Percentiles rank a stretch among this genome's conserved stretches.
Evolutionary conservation across 2,888 invertebrate species (phyloP).

Genomic region (Standfussiana lucernea): DNA sequence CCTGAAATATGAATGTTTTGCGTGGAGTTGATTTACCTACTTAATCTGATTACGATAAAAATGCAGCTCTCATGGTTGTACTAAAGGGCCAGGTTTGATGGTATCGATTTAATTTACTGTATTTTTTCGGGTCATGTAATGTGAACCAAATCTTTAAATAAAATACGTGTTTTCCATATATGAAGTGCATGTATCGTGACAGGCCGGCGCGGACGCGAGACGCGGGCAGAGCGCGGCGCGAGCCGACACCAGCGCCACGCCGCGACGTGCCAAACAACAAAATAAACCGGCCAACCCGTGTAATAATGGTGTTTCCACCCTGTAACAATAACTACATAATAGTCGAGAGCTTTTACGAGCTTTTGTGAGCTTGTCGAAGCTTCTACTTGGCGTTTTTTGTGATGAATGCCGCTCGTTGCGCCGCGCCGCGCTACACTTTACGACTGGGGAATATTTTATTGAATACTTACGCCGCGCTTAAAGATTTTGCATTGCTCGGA

Average conservation of each 20-base stretch:
- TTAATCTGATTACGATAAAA: constrained; percentile 38
- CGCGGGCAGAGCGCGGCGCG: constrained; percentile 42
- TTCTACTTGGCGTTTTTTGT: constrained; percentile 88
- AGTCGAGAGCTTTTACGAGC: constrained; percentile 90
- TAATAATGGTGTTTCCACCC: constrained; percentile 91
- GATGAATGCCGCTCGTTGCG: constrained; percentile 82
- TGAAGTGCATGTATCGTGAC: constrained; percentile 55
- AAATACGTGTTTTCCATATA: constrained; percentile 27
- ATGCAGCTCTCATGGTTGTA: constrained; percentile 8
- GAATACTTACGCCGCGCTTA: constrained; percentile 84
- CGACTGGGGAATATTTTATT: constrained; percentile 85
- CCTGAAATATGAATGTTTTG: constrained; percentile 27
- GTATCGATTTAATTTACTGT: background rate
- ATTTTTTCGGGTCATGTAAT: constrained; percentile 2
- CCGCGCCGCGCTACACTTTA: constrained; percentile 80
- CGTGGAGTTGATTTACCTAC: constrained; percentile 23
- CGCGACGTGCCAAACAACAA: constrained; percentile 86
- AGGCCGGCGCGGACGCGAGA: constrained; percentile 39
- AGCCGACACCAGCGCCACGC: constrained; percentile 72
- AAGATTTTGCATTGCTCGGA: constrained; percentile 77
- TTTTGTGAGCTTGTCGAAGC: constrained; percentile 90
- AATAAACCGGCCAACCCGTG: constrained; percentile 85
- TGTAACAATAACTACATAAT: constrained; percentile 91
- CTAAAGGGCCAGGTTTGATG: background rate
- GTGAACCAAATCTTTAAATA: constrained; percentile 16